Conservation (phyloP, 2,888 invertebrate species). For the Spicauda simplicius region DNA sequence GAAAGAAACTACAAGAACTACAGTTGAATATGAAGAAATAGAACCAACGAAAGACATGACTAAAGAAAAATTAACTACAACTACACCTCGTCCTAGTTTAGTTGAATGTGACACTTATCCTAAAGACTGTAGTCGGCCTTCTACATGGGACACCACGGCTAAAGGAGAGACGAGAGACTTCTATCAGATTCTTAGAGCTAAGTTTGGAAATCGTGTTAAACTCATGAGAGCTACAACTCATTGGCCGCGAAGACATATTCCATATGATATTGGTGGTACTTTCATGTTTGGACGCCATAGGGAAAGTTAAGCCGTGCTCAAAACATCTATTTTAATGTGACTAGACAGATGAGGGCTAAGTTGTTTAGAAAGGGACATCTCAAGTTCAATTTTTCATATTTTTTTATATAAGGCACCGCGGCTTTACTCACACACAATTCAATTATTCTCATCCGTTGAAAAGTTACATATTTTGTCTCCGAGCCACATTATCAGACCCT, state of each 20-base stretch:
- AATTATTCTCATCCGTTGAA: too few species aligned
- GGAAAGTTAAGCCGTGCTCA: conserved; percentile 41
- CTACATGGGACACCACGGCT: conserved; percentile 71
- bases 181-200: conserved; percentile 61
- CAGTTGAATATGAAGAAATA: conserved; percentile 24
- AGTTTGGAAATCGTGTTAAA: conserved; percentile 57
- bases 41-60: conserved; percentile 9
- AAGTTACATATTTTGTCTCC: too few species aligned
- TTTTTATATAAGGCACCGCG: too few species aligned
- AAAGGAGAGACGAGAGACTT: conserved; percentile 70
- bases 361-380: too few species aligned
- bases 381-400: too few species aligned
- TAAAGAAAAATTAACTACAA: neutral
- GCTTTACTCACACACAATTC: too few species aligned
- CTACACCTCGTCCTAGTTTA: conserved; percentile 10
- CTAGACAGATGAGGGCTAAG: too few species aligned
- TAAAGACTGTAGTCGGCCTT: conserved; percentile 59
- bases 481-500: too few species aligned
- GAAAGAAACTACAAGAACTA: neutral
- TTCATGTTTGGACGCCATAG: conserved; percentile 53
- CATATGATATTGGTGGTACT: conserved; percentile 37
- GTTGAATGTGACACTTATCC: conserved; percentile 46
- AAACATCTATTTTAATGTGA: neutral
- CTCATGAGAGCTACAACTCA: conserved; percentile 62
- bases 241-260: conserved; percentile 44